These are phyloP conservation scores for Pseudochirops corinnae DNA, from an alignment of 2,797 vertebrate genomes.

Conservation along the genomic window DNA sequence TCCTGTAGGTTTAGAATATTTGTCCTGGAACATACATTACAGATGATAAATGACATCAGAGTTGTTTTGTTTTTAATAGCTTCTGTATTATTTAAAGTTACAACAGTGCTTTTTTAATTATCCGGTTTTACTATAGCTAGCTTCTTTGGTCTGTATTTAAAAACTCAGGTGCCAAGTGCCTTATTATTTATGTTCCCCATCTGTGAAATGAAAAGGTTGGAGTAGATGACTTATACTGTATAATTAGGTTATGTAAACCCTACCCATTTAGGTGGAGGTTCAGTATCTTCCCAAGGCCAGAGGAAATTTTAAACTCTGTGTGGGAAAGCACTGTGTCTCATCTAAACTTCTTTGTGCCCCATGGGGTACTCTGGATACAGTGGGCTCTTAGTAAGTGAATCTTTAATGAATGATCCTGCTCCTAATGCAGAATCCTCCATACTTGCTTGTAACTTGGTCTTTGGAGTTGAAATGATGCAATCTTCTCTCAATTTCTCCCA, in stretches of 20 bases:
- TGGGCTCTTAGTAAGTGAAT: background rate
- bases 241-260: too few relatives aligned
- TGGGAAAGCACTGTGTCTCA: background rate
- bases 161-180: background rate
- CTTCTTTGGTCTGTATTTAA: background rate
- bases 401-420: constrained; percentile 19
- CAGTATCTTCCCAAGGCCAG: background rate
- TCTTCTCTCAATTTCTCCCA: constrained; percentile 8
- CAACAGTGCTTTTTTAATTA: background rate
- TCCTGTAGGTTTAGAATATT: background rate
- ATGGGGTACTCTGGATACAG: background rate
- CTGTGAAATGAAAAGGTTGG: background rate
- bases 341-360: background rate
- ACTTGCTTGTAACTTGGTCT: constrained; percentile 24
- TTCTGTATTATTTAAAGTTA: background rate
- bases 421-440: constrained; percentile 20
- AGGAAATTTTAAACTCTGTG: background rate
- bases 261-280: background rate
- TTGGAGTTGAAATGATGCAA: constrained; percentile 3
- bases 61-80: background rate
- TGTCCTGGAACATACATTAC: background rate
- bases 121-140: background rate
- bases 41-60: background rate
- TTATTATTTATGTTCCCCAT: background rate
- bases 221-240: background rate